Evolutionary conservation across 2,888 invertebrate genomes (phyloP).

Genomic region (Caenorhabditis macrosperma): DNA sequence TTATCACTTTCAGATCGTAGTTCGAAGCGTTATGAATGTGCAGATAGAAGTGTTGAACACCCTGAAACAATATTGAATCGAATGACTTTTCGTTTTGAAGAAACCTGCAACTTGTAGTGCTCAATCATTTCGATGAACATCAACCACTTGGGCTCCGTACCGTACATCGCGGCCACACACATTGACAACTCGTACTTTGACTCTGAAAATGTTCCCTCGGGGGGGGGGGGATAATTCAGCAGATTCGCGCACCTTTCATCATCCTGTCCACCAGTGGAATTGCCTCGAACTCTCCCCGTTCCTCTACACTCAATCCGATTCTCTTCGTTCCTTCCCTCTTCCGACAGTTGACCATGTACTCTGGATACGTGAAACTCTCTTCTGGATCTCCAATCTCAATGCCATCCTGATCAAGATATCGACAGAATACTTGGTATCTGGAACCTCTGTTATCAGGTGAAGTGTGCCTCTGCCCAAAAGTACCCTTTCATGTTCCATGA

Average conservation of each 20-base stretch:
- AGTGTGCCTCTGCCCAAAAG: not conserved
- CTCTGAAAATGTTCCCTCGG: constrained; percentile 17
- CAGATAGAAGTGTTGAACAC: constrained; percentile 40
- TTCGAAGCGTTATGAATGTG: constrained; percentile 15
- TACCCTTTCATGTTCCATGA: constrained; percentile 12
- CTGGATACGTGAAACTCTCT: constrained; percentile 33
- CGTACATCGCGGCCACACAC: constrained; percentile 42
- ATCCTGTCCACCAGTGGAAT: constrained; percentile 25
- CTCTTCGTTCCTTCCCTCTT: constrained; percentile 26
- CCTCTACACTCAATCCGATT: constrained; percentile 35
- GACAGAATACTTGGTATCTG: constrained; percentile 29
- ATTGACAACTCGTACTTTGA: constrained; percentile 37
- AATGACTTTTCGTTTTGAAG: too few relatives aligned
- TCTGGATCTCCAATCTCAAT: constrained; percentile 17
- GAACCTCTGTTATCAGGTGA: not conserved
- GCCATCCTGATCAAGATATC: constrained; percentile 21
- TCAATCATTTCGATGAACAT: constrained; percentile 43
- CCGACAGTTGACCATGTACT: constrained; percentile 34
- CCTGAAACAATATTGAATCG: not conserved
- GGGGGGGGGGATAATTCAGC: not conserved
- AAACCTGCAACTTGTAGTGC: constrained; percentile 49
- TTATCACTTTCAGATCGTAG: constrained; percentile 23
- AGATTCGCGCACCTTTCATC: constrained; percentile 2
- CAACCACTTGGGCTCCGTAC: constrained; percentile 49
- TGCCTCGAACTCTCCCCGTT: constrained; percentile 1